phyloP scores from a whole-genome alignment of 2,797 vertebrate genomes.

The Erethizon dorsatum region DNA sequence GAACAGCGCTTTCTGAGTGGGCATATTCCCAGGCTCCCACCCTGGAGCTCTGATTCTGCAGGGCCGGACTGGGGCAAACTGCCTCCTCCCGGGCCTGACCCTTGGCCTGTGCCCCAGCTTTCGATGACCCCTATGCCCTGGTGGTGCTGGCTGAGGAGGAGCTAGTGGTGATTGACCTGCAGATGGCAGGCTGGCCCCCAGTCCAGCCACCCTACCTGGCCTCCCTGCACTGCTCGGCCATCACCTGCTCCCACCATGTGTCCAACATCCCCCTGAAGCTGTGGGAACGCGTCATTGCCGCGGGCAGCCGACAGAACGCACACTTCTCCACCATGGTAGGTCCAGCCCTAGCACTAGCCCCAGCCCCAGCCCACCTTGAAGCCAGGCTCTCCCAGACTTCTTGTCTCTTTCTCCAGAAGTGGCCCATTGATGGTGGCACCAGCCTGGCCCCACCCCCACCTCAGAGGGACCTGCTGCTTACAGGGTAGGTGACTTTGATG shows the following conservation, averaged over 20 bases:
- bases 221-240: conserved; percentile 98
- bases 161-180: conserved; percentile 96
- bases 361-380: background rate
- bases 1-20: background rate
- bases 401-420: conserved; percentile 90
- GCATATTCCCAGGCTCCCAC: background rate
- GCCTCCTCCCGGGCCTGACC: conserved; percentile 12
- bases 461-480: conserved; percentile 98
- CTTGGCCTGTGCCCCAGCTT: conserved; percentile 86
- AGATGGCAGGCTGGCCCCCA: conserved; percentile 95
- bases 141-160: conserved; percentile 99
- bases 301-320: conserved; percentile 94
- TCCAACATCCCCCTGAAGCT: conserved; percentile 98
- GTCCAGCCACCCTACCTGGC: conserved; percentile 97
- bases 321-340: conserved; percentile 96
- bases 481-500: conserved; percentile 92
- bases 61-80: background rate
- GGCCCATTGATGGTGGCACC: conserved; percentile 97
- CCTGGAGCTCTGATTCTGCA: background rate
- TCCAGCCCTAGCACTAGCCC: background rate
- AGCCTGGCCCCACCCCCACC: conserved; percentile 95
- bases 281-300: conserved; percentile 95
- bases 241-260: conserved; percentile 98
- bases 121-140: conserved; percentile 93
- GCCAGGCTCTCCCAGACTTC: background rate